A percentile compares a stretch with the other conserved stretches of the same genome.
These are phyloP conservation scores for Myodes glareolus DNA, from an alignment of 2,113 vertebrate species.

Conservation along the genomic window DNA sequence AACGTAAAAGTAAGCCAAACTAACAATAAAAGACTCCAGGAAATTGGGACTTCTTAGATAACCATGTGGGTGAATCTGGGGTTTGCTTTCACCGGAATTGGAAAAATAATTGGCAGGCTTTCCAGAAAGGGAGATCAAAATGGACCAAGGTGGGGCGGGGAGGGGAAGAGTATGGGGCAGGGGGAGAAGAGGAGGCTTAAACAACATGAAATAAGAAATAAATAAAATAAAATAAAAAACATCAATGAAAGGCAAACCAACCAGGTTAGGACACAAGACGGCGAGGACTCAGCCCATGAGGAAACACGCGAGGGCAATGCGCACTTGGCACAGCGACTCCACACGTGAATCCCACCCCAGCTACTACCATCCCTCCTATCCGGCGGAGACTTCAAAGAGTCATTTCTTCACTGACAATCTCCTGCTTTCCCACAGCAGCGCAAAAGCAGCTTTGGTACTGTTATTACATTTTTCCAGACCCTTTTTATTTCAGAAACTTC, in stretches of 20 bases:
- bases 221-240: not conserved
- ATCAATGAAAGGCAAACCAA: not conserved
- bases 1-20: not conserved
- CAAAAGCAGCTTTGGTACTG: not conserved
- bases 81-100: conserved; percentile 55
- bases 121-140: not conserved
- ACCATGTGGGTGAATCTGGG: not conserved
- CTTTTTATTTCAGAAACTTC: not conserved
- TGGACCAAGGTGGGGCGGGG: fast-evolving
- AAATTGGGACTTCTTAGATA: conserved; percentile 57
- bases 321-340: not conserved
- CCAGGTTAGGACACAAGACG: not conserved
- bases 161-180: fast-evolving
- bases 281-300: not conserved
- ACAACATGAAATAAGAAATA: not conserved
- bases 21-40: conserved; percentile 27
- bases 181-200: not conserved
- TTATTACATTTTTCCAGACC: not conserved
- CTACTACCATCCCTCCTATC: not conserved
- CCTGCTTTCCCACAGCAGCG: not conserved
- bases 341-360: no score
- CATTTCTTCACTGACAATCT: not conserved
- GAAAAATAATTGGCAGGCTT: conserved; percentile 14
- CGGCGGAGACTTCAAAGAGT: not conserved
- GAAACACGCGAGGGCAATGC: not conserved